A percentile compares a stretch with the other conserved stretches of the same genome.
Conservation (phyloP, 1,140 invertebrate genomes). For the Drosophila kikkawai region DNA sequence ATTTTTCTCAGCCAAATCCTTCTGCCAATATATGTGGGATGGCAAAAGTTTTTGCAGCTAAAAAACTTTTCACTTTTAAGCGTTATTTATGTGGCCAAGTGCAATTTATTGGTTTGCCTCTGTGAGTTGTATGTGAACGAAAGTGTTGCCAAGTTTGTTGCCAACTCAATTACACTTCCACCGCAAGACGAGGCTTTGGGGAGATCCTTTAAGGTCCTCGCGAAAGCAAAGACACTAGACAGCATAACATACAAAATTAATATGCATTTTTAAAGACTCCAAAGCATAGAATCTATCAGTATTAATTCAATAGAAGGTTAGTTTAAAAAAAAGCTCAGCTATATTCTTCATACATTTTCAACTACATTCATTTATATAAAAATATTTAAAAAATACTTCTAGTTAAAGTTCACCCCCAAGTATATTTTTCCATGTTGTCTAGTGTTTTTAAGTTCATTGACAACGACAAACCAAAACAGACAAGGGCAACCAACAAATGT, state of each 20-base stretch:
- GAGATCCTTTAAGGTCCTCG: slow-evolving; percentile 2
- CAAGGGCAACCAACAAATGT: slow-evolving; percentile 58
- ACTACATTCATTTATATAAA: not conserved
- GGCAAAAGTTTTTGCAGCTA: slow-evolving; percentile 37
- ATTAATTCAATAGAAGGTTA: too few relatives aligned
- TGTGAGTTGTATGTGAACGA: slow-evolving; percentile 5
- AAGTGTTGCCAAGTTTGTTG: slow-evolving; percentile 65
- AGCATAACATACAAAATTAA: not conserved
- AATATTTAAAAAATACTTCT: not conserved
- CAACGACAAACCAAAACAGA: slow-evolving; percentile 42
- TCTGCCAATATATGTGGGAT: slow-evolving; percentile 40
- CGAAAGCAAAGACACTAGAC: not conserved
- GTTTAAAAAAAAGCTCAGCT: too few relatives aligned
- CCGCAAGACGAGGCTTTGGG: slow-evolving; percentile 43
- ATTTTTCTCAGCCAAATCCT: slow-evolving; percentile 31
- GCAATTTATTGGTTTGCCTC: slow-evolving; percentile 51
- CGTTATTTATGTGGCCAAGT: slow-evolving; percentile 59
- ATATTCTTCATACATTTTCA: too few relatives aligned
- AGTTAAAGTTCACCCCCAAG: too few relatives aligned
- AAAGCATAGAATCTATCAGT: too few relatives aligned
- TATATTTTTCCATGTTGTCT: not conserved
- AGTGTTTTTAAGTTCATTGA: slow-evolving; percentile 60
- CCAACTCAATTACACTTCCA: slow-evolving; percentile 68
- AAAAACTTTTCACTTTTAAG: slow-evolving; percentile 52
- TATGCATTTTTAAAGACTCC: too few relatives aligned